Evolutionary conservation across 2,888 invertebrate genomes (phyloP), one percentile per base, ranked within the genome.

Genomic region (Desoria tigrina): DNA sequence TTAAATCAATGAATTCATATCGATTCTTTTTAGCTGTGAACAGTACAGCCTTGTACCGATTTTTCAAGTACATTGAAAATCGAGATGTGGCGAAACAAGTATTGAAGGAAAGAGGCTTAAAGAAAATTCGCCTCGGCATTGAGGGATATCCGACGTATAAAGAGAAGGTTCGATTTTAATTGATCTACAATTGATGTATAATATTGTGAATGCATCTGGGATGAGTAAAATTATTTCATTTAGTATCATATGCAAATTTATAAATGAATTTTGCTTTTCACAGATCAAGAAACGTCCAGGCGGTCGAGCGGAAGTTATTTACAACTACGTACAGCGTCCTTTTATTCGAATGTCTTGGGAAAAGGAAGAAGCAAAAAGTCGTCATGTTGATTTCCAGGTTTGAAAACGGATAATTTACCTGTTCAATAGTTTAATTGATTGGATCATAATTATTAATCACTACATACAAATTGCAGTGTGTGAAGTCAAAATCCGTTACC

Each of bases 291-390:
- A 92, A 78, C 85, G 98, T 23, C 92, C 96, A 0, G 97, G 97
- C 1, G 94, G 94, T 0, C 84, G 96, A 2, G 91, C 96, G 0
- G 98, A 99, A 82, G 94, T 98, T 1, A 97, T 99, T 74, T 99
- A 99, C 83, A 99, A 98, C 82, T 99, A 99, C 81, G 98, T 99
- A 0, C 99, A 99, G 80, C 85, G 99, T 1, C 99, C 99, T 0
- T 99, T 99, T 81, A 92, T 99, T 61, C 95, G 97, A 79, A 94
- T 95, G 92, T 95, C 95, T 0, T 99, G 99, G 99, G 99, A 99
- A 80, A 99, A 99, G 78, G 99, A 99, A 79, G 99, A 99, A 78
- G 98, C 97, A 0, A 96, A 97, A 79, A 95, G 94, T 78, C 87
- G 99, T 1, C 99, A 99, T 79, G 99, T 99, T 0, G 99, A 99